A percentile compares a stretch with the other conserved stretches of the same genome.
Evolutionary conservation across 2,797 vertebrate species (phyloP).

Genomic region (Tragopan temminckii): DNA sequence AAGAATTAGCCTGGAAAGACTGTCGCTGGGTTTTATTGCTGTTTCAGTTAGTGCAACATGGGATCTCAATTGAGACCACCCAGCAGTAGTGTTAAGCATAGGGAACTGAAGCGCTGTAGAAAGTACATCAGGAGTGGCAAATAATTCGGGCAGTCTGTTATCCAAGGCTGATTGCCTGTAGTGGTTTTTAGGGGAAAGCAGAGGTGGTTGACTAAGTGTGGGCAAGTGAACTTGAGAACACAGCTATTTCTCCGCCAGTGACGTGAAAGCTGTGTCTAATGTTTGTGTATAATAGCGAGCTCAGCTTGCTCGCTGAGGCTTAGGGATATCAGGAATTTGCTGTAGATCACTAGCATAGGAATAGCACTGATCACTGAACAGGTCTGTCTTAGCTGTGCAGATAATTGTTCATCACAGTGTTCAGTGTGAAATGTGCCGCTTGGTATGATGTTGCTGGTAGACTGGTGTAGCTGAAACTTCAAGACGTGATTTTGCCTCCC

Average conservation of each 20-base stretch:
- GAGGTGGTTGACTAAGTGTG: not conserved
- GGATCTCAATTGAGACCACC: not conserved
- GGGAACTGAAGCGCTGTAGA: not conserved
- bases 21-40: not conserved
- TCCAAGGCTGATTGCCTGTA: not conserved
- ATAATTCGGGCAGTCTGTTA: not conserved
- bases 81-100: accelerated
- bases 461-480: not conserved
- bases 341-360: not conserved
- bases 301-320: not conserved
- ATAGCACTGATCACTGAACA: not conserved
- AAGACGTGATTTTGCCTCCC: not conserved
- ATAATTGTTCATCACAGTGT: not conserved
- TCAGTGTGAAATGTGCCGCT: not conserved
- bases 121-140: not conserved
- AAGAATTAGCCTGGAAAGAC: not conserved
- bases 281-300: not conserved
- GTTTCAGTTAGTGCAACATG: not conserved
- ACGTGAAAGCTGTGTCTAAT: not conserved
- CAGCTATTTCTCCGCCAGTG: not conserved
- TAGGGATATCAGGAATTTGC: not conserved
- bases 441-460: not conserved
- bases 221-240: not conserved
- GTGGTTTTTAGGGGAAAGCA: accelerated
- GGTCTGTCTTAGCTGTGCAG: not conserved